These are phyloP conservation scores for Phylloscopus trochiloides DNA, from an alignment of 2,113 vertebrate genomes.

Conservation along the genomic window DNA sequence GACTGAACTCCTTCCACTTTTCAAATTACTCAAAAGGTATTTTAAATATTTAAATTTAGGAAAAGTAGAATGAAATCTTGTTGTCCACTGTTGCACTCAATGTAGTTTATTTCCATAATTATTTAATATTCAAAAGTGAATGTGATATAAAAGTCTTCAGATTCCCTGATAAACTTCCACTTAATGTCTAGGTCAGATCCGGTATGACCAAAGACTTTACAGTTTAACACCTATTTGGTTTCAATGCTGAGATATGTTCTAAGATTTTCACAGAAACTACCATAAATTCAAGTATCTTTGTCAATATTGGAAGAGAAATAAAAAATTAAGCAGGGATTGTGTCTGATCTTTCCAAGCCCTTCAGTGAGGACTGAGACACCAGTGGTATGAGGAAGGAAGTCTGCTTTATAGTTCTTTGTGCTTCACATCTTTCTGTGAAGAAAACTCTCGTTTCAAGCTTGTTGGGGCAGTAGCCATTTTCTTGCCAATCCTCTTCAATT, in stretches of 20 bases:
- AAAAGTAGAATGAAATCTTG: background rate
- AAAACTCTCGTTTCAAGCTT: background rate
- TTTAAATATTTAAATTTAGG: background rate
- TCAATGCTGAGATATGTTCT: background rate
- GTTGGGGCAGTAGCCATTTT: background rate
- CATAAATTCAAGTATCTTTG: background rate
- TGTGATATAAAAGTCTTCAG: background rate
- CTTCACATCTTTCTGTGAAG: background rate
- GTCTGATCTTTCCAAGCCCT: background rate
- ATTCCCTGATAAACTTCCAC: background rate
- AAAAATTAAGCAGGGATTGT: background rate
- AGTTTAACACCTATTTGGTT: background rate
- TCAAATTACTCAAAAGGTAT: background rate
- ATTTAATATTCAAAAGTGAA: background rate
- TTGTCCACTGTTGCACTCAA: background rate
- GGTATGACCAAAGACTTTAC: background rate
- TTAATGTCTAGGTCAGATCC: background rate
- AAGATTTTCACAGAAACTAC: background rate
- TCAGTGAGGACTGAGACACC: background rate
- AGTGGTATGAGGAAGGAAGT: background rate
- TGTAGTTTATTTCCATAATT: background rate
- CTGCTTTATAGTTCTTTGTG: accelerated
- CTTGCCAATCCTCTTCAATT: background rate
- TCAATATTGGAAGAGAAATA: background rate
- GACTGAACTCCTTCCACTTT: background rate